A percentile compares a stretch with the other conserved stretches of the same genome.
phyloP scores from a whole-genome alignment of 2,113 vertebrate species.

The Catharus minimus region DNA sequence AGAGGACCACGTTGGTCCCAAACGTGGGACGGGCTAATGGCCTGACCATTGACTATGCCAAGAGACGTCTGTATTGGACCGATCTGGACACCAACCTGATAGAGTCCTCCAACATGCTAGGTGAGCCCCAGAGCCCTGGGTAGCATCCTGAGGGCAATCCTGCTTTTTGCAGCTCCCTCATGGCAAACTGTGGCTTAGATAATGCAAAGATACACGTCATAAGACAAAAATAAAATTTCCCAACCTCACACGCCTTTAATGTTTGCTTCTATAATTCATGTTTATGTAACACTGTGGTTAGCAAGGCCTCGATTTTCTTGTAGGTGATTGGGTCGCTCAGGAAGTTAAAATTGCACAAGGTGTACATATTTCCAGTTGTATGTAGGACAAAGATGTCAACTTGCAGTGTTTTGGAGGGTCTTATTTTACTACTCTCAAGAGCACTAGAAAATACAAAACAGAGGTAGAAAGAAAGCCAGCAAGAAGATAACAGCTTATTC shows the following conservation, averaged over 20 bases:
- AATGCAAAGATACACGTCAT: neutral
- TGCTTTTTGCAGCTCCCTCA: neutral
- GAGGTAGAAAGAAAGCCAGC: neutral
- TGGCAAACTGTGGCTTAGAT: neutral
- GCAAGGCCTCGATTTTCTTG: neutral
- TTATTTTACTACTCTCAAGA: slow-evolving; percentile 8
- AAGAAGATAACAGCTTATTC: neutral
- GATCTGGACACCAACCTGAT: slow-evolving; percentile 96
- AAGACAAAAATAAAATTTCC: neutral
- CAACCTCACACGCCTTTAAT: accelerated
- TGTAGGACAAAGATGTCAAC: neutral
- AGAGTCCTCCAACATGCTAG: slow-evolving; percentile 96
- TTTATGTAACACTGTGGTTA: neutral
- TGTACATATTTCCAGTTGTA: neutral
- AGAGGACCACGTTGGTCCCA: slow-evolving; percentile 87
- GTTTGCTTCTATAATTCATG: neutral
- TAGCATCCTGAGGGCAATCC: accelerated
- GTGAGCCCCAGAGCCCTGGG: slow-evolving; percentile 59
- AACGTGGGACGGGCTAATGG: slow-evolving; percentile 94
- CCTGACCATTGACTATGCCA: slow-evolving; percentile 94
- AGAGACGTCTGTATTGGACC: slow-evolving; percentile 94
- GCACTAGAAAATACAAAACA: neutral
- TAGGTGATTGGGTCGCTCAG: neutral
- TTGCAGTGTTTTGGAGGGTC: neutral
- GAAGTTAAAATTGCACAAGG: neutral